Conservation (phyloP, 2,888 invertebrate genomes). For the Nomada ruficornis region DNA sequence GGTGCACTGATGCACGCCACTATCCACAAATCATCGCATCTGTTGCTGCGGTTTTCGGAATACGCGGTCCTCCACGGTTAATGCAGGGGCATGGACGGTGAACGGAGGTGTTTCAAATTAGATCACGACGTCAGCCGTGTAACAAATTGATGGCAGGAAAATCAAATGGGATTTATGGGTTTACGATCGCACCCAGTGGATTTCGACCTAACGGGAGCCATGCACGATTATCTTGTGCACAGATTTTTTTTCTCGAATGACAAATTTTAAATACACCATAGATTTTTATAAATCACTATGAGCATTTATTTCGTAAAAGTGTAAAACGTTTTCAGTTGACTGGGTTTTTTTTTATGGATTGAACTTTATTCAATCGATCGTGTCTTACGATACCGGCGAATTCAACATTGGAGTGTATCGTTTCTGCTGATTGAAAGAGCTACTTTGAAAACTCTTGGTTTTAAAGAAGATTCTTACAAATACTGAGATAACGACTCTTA, state of each 20-base stretch:
- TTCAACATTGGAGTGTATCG: neutral
- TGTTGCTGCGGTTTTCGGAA: slow-evolving; percentile 78
- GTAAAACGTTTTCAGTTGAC: too few relatives aligned
- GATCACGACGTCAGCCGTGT: slow-evolving; percentile 74
- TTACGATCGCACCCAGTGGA: slow-evolving; percentile 55
- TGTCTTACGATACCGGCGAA: neutral
- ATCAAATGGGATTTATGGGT: slow-evolving; percentile 78
- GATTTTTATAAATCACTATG: neutral
- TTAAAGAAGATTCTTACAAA: slow-evolving; percentile 8
- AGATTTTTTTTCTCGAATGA: neutral
- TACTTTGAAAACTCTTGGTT: slow-evolving; percentile 4
- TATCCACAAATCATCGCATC: slow-evolving; percentile 80
- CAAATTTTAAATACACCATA: neutral
- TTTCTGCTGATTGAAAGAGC: slow-evolving; percentile 10
- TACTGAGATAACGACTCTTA: neutral
- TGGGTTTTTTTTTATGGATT: neutral
- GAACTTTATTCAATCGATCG: neutral
- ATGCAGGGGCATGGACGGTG: slow-evolving; percentile 24
- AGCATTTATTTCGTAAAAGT: neutral
- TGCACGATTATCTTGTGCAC: neutral
- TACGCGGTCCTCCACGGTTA: slow-evolving; percentile 47
- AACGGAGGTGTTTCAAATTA: slow-evolving; percentile 69
- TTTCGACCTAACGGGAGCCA: slow-evolving; percentile 19
- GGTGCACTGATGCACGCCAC: slow-evolving; percentile 62
- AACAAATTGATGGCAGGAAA: slow-evolving; percentile 78